phyloP scores from a whole-genome alignment of 2,888 invertebrate species.

The Xylocampa areola region DNA sequence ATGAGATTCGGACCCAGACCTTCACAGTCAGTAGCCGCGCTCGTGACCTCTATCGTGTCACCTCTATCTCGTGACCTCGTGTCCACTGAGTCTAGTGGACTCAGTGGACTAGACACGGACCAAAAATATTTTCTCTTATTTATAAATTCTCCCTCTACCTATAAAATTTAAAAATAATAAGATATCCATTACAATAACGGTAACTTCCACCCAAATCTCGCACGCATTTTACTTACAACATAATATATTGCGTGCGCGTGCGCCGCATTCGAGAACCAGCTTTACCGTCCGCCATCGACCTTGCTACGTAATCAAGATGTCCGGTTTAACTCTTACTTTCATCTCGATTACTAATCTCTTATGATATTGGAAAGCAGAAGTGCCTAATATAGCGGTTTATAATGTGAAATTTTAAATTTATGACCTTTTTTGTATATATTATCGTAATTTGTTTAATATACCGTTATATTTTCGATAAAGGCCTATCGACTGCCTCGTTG shows the following conservation, averaged over 20 bases:
- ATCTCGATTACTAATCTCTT: constrained; percentile 34
- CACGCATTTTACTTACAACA: constrained; percentile 7
- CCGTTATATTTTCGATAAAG: constrained; percentile 8
- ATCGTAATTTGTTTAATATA: background rate
- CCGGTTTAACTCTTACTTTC: constrained; percentile 51
- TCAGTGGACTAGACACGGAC: no score
- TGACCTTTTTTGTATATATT: constrained; percentile 15
- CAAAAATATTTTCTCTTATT: no score
- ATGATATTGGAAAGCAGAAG: constrained; percentile 52
- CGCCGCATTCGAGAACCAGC: constrained; percentile 15
- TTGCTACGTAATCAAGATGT: constrained; percentile 42
- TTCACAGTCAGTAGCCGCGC: no score
- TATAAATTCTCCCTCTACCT: no score
- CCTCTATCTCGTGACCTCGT: no score
- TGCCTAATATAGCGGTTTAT: constrained; percentile 17
- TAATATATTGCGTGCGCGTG: constrained; percentile 1
- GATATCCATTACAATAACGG: no score
- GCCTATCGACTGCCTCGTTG: background rate
- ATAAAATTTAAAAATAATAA: no score
- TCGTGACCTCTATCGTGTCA: no score
- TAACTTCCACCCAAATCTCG: no score
- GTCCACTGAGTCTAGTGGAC: no score
- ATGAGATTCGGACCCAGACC: no score
- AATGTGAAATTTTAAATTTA: constrained; percentile 37
- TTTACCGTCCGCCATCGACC: constrained; percentile 37